phyloP scores from a whole-genome alignment of 2,797 vertebrate species.

The Choloepus didactylus region DNA sequence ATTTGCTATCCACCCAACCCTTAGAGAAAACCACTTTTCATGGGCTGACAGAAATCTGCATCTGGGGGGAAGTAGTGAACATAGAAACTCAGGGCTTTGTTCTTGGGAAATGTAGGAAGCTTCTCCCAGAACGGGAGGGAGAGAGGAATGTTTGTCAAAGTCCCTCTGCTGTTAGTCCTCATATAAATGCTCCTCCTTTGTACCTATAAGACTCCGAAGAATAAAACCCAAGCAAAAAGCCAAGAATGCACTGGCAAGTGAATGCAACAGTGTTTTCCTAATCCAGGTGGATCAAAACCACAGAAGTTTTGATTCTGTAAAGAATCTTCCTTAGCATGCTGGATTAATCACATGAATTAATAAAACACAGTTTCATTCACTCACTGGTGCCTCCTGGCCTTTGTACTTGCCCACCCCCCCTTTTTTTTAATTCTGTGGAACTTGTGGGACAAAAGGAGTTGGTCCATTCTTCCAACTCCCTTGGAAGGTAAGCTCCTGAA shows the following conservation, averaged over 20 bases:
- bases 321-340: constrained; percentile 89
- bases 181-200: constrained; percentile 85
- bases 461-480: constrained; percentile 77
- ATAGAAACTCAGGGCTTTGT: constrained; percentile 80
- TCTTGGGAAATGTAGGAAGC: constrained; percentile 84
- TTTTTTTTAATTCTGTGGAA: constrained; percentile 84
- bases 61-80: constrained; percentile 77
- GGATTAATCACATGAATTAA: constrained; percentile 90
- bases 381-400: constrained; percentile 85
- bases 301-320: constrained; percentile 86
- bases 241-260: constrained; percentile 83
- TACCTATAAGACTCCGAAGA: constrained; percentile 85
- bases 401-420: constrained; percentile 76
- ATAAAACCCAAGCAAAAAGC: constrained; percentile 87
- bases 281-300: constrained; percentile 88
- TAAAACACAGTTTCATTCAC: constrained; percentile 86
- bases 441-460: constrained; percentile 83
- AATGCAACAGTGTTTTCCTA: constrained; percentile 88
- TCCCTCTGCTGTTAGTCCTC: constrained; percentile 73
- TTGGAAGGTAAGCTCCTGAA: background rate
- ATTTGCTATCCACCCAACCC: constrained; percentile 58
- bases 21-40: constrained; percentile 77
- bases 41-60: constrained; percentile 79
- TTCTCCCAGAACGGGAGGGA: constrained; percentile 78
- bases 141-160: constrained; percentile 80